Evolutionary conservation across 2,797 vertebrate genomes (phyloP).

Genomic region (Hemitrygon akajei): DNA sequence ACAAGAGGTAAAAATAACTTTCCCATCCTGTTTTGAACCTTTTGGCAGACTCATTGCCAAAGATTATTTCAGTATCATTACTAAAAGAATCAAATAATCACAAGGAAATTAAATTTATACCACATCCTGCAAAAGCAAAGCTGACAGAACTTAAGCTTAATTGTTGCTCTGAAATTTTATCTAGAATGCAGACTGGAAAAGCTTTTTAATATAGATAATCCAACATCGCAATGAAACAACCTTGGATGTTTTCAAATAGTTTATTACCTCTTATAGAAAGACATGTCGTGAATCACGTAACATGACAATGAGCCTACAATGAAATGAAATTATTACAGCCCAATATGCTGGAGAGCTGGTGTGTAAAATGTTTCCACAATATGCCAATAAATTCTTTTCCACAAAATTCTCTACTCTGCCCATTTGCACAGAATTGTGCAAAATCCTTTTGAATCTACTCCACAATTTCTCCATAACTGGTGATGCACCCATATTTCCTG

Average conservation of each 20-base stretch:
- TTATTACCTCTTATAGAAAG: neutral
- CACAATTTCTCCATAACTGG: neutral
- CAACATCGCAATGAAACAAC: neutral
- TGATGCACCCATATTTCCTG: too few species aligned
- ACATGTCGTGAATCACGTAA: neutral
- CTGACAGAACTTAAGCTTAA: conserved; percentile 34
- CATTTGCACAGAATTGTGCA: neutral
- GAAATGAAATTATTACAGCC: neutral
- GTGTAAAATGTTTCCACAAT: neutral
- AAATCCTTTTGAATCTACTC: neutral
- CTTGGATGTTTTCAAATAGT: neutral
- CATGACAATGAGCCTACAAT: neutral
- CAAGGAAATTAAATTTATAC: conserved; percentile 52
- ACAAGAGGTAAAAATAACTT: conserved; percentile 54
- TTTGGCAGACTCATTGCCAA: conserved; percentile 55
- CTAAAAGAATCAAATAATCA: conserved; percentile 45
- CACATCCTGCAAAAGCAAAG: conserved; percentile 33
- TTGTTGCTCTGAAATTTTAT: conserved; percentile 24
- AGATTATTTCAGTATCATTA: conserved; percentile 45
- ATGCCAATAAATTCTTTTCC: neutral
- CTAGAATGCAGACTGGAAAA: neutral
- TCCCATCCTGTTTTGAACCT: conserved; percentile 44
- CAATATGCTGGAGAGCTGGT: neutral
- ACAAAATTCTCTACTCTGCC: neutral
- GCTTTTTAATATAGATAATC: neutral